Evolutionary conservation across 92 coral and sea anemone species (phyloP).

Genomic region (Palythoa heliodiscus): DNA sequence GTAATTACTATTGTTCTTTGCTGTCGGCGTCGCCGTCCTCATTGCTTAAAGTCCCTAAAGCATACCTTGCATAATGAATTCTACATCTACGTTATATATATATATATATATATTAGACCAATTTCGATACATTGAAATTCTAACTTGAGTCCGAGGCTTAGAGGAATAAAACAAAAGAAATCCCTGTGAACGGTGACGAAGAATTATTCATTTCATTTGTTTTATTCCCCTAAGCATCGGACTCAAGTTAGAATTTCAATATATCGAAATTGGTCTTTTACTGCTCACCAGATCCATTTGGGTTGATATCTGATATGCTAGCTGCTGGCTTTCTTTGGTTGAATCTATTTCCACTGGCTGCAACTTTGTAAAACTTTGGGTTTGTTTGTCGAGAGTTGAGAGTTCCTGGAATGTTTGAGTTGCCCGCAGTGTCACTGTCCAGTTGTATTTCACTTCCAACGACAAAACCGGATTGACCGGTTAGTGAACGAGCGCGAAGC

Average conservation of each 20-base stretch:
- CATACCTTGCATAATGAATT: too few relatives aligned
- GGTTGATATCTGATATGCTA: not conserved
- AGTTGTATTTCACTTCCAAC: constrained; percentile 3
- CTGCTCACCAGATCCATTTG: not conserved
- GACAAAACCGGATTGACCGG: constrained; percentile 14
- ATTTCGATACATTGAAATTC: too few relatives aligned
- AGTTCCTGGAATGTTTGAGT: not conserved
- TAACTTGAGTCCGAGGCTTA: too few relatives aligned
- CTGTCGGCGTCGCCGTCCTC: too few relatives aligned
- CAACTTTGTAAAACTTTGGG: constrained; percentile 13
- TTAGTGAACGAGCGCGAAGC: not conserved
- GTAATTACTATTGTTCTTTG: too few relatives aligned
- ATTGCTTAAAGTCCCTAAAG: too few relatives aligned
- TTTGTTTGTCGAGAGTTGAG: constrained; percentile 15
- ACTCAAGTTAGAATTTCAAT: too few relatives aligned
- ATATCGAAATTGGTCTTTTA: too few relatives aligned
- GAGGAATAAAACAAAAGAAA: not conserved
- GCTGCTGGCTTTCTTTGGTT: not conserved
- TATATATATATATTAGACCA: too few relatives aligned
- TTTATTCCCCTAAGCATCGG: too few relatives aligned
- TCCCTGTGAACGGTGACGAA: not conserved
- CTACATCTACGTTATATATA: too few relatives aligned
- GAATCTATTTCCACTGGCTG: constrained; percentile 27
- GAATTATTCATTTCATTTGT: too few relatives aligned
- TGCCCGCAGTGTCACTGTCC: not conserved